Base-by-base conservation (phyloP, 1,140 invertebrate genomes). In the Conopomorpha cramerella region DNA sequence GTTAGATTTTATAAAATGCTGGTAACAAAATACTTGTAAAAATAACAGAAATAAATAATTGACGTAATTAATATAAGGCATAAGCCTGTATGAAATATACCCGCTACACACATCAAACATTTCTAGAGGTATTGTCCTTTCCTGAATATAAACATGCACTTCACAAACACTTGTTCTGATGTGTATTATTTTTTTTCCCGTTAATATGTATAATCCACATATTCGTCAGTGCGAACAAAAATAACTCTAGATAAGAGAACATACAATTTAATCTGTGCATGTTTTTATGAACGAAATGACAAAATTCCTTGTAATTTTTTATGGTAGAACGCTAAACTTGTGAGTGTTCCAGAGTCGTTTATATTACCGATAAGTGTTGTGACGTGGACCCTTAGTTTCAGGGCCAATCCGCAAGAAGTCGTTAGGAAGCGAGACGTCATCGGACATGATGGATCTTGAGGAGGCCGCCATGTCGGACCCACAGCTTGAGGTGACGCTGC, bases 381-480 rank as follows among this genome's bases (percentile, higher is more conserved):
- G n/a, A n/a, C n/a, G n/a, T n/a, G n/a, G n/a, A 23, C 19, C 19
- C 19, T 6, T 87, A 93, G 84, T 90, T 92, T 78, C 86, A 71
- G 70, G 70, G 13, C 66, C 70, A 18, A 71, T 74, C 27, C 44
- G 46, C 19, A 74, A 92, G 82, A 91, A 92, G 70, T 90, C 88
- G 62, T 91, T 92, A 54, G 84, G 93, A 68, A 93, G 91, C 49
- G 93, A 96, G 73, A 95, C 92, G 38, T 92, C 92, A 51, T 96
- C 93, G 49, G 93, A 96, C 71, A 91, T 95, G 70, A 93, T 95
- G 86, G 95, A 96, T 76, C 84, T 96, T 73, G 94, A 96, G 57
- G 93, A 96, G 72, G 86, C 92, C 56, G 77, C 92, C 55, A 78
- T 89, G 55, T 82, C 85, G 1, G 64, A 81, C 82, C 87, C 74